Evolutionary conservation across 1,140 invertebrate genomes (phyloP), one percentile per base, ranked within the genome.

Genomic region (Drosophila ercepeae): DNA sequence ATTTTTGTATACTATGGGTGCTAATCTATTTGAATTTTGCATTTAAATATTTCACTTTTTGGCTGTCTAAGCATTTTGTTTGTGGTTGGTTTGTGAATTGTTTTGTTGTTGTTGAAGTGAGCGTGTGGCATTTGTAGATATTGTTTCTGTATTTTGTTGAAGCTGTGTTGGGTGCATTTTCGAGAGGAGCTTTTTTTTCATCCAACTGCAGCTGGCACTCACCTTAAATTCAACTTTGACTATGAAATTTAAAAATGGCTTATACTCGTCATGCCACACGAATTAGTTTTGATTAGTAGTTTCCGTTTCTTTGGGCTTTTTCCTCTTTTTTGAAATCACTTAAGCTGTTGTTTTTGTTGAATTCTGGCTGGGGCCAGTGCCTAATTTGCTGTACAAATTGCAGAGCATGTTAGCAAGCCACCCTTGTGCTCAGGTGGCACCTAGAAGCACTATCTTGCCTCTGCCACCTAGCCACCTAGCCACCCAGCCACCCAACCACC

Each of bases 11-110:
- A 21, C 34, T 57, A n/a, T n/a, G 52, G 39, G 53, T 46, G 65
- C 71, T 86, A 84, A 84, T 84, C 79, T 84, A 84, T 84, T 84
- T 86, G 81, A 50, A 45, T 61, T 79, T 65, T 76, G 79, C 81
- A 86, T 84, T 74, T 79, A 55, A 64, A 75, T 57, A 70, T 75
- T 64, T 16, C 8, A 45, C 36, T 67, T 54, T 81, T 68, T 34
- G 41, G 68, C 78, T 46, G 39, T 59, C 51, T 71, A 78, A 75
- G 78, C 78, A 75, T 57, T 64, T 48, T 50, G 41, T 53, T 46
- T 50, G 50, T n/a, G 53, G 46, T 45, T 58, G 49, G 16, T 61
- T 6, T 27, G 14, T 50, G 57, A 29, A 27, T 72, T 27, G 16
- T 53, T 68, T 45, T 2, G 21, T 21, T 21, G 63, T 54, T 46